phyloP scores from a whole-genome alignment of 2,113 vertebrate species.

The Rattus rattus region DNA sequence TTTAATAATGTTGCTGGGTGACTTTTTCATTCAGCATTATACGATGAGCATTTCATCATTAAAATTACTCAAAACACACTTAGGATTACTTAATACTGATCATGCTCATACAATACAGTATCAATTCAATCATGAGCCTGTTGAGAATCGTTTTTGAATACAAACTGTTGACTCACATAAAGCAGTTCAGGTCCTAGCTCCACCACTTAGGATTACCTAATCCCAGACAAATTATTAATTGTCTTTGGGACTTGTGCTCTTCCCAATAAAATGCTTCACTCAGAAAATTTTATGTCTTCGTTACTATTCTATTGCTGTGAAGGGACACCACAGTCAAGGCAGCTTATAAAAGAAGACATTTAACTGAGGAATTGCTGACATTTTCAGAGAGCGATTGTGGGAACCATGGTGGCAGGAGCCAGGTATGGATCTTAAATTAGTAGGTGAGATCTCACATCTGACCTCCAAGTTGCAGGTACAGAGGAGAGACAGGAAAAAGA shows the following conservation, averaged over 20 bases:
- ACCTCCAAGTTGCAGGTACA: neutral
- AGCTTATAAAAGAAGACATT: neutral
- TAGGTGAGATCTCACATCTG: neutral
- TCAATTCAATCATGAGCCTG: neutral
- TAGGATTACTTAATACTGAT: neutral
- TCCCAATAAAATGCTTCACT: slow-evolving; percentile 14
- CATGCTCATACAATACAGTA: neutral
- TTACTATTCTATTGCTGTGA: neutral
- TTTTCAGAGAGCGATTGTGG: neutral
- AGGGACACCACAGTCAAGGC: neutral
- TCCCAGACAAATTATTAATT: neutral
- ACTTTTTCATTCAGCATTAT: neutral
- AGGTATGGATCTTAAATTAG: neutral
- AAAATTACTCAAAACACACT: neutral
- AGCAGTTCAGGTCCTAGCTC: neutral
- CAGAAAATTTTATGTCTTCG: neutral
- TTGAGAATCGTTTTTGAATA: slow-evolving; percentile 45
- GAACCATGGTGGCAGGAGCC: neutral
- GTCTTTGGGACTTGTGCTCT: slow-evolving; percentile 17
- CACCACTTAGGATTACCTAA: neutral
- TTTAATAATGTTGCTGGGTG: neutral
- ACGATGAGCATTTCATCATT: neutral
- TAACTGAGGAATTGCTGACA: neutral
- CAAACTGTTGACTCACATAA: neutral
- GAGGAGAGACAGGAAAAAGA: neutral